These are phyloP conservation scores for Pitta sordida DNA, from an alignment of 2,113 vertebrate species.

Conservation along the genomic window DNA sequence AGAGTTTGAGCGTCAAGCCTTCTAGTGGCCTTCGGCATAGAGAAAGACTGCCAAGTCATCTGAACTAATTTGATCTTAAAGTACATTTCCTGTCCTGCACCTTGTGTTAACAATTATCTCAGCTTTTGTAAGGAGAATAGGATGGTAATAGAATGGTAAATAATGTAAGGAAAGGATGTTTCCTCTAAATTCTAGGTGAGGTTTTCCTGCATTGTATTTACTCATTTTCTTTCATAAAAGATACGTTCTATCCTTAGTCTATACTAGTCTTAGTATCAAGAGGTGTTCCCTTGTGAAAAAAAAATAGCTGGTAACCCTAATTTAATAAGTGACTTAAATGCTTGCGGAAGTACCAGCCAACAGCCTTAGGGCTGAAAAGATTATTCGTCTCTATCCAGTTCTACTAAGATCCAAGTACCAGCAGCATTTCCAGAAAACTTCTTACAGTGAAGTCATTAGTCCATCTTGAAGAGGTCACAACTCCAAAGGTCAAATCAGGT, in stretches of 20 bases:
- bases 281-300: background rate
- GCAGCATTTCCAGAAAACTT: background rate
- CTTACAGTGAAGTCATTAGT: background rate
- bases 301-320: background rate
- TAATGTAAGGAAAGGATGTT: rapidly evolving
- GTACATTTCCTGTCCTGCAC: background rate
- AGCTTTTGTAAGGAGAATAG: background rate
- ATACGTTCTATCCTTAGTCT: background rate
- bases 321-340: background rate
- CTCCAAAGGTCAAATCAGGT: background rate
- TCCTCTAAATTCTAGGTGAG: background rate
- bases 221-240: background rate
- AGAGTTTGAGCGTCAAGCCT: background rate
- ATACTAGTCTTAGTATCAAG: background rate
- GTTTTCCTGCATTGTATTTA: background rate
- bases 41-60: background rate
- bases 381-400: background rate
- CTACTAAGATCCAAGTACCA: background rate
- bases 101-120: background rate
- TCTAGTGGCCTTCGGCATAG: background rate
- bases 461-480: background rate
- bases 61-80: background rate
- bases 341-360: background rate
- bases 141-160: background rate
- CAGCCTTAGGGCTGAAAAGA: background rate